These are phyloP conservation scores for Brachionichthys hirsutus DNA, from an alignment of 2,113 vertebrate species.

Conservation along the genomic window DNA sequence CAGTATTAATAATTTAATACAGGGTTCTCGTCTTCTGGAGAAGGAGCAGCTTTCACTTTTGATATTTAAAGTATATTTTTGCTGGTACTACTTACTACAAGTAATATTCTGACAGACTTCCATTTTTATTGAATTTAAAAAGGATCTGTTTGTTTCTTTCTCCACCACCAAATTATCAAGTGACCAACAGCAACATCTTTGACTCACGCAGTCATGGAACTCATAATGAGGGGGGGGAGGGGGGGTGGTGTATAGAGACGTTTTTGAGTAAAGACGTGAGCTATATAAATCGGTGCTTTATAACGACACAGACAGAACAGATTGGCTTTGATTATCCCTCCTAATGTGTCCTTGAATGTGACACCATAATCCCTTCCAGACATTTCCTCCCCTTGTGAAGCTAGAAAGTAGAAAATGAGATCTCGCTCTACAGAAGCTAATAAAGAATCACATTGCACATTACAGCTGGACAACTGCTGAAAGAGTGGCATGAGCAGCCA, in stretches of 20 bases:
- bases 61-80: neutral
- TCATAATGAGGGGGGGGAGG: no score
- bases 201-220: neutral
- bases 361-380: slow-evolving; percentile 10
- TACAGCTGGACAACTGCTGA: slow-evolving; percentile 40
- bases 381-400: slow-evolving; percentile 12
- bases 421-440: slow-evolving; percentile 20
- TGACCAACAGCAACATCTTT: neutral
- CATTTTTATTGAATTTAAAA: no score
- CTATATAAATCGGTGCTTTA: neutral
- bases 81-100: neutral
- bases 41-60: neutral
- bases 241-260: no score
- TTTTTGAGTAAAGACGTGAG: no score
- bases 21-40: neutral
- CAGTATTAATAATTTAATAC: neutral
- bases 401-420: slow-evolving; percentile 23
- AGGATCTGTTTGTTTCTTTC: neutral
- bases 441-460: slow-evolving; percentile 51
- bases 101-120: no score
- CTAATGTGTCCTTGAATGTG: slow-evolving; percentile 22
- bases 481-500: slow-evolving; percentile 36
- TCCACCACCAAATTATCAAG: neutral
- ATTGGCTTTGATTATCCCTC: neutral
- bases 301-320: neutral